Evolutionary conservation across 2,797 vertebrate genomes (phyloP).

Genomic region (Onychomys leucogaster): DNA sequence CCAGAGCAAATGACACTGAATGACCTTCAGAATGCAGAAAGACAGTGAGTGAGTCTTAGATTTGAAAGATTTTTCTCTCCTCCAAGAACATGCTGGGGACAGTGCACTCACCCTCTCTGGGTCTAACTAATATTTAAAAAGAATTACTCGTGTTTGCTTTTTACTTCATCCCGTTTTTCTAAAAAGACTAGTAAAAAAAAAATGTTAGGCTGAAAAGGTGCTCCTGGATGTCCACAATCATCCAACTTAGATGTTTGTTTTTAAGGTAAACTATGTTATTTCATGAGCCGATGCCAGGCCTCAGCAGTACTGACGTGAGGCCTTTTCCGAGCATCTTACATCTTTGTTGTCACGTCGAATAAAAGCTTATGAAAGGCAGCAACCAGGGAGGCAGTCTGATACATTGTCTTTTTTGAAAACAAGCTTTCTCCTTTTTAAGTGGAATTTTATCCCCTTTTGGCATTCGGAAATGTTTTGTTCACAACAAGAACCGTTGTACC

Average conservation of each 20-base stretch:
- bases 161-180: neutral
- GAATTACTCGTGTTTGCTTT: neutral
- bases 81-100: too few species aligned
- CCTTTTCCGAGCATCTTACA: constrained; percentile 13
- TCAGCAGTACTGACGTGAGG: neutral
- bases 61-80: neutral
- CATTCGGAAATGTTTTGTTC: constrained; percentile 42
- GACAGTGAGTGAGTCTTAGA: neutral
- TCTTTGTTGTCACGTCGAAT: constrained; percentile 47
- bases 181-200: neutral
- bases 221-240: neutral
- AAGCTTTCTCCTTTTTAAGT: constrained; percentile 36
- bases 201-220: neutral
- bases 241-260: constrained; percentile 66
- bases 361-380: constrained; percentile 48
- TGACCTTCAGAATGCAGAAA: neutral
- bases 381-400: neutral
- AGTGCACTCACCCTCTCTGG: neutral
- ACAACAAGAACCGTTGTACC: constrained; percentile 36
- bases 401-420: constrained; percentile 13
- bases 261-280: constrained; percentile 69
- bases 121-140: neutral
- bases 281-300: constrained; percentile 20
- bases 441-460: constrained; percentile 51
- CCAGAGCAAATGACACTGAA: neutral